Conservation (phyloP, 2,888 invertebrate genomes). For the Dryomyza anilis region DNA sequence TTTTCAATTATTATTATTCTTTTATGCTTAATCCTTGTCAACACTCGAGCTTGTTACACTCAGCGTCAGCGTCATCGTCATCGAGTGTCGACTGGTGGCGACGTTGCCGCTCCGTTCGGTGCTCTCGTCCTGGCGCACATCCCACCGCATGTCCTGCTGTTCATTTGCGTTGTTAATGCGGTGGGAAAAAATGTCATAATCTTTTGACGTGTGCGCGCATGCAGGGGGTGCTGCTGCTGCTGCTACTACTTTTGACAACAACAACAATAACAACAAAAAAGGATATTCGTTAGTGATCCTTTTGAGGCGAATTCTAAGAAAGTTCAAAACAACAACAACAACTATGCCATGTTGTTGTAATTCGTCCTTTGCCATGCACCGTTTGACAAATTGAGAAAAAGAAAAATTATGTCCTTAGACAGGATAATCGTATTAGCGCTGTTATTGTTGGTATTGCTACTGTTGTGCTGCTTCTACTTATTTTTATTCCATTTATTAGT, state of each 20-base stretch:
- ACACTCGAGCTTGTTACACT: constrained; percentile 18
- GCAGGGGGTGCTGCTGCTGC: constrained; percentile 6
- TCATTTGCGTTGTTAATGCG: constrained; percentile 27
- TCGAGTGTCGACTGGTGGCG: too few species aligned
- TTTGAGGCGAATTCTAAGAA: constrained; percentile 14
- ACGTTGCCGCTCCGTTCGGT: too few species aligned
- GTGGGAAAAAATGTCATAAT: constrained; percentile 46
- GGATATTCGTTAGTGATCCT: too few species aligned
- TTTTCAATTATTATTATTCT: constrained; percentile 7
- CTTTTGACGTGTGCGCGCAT: constrained; percentile 42
- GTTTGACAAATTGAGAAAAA: background rate
- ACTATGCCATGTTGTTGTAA: background rate
- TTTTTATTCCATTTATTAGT: too few species aligned
- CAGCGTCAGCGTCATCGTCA: too few species aligned
- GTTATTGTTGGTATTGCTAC: too few species aligned
- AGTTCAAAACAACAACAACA: background rate
- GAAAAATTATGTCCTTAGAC: constrained; percentile 20
- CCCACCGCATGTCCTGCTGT: too few species aligned
- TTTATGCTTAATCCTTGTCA: constrained; percentile 15
- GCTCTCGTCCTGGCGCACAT: too few species aligned
- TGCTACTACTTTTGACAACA: background rate
- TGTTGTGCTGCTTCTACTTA: too few species aligned
- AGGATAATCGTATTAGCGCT: constrained; percentile 37
- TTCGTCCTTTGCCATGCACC: background rate
- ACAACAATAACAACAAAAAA: constrained; percentile 5